phyloP scores from a whole-genome alignment of 2,888 invertebrate genomes.

The Latrodectus elegans region DNA sequence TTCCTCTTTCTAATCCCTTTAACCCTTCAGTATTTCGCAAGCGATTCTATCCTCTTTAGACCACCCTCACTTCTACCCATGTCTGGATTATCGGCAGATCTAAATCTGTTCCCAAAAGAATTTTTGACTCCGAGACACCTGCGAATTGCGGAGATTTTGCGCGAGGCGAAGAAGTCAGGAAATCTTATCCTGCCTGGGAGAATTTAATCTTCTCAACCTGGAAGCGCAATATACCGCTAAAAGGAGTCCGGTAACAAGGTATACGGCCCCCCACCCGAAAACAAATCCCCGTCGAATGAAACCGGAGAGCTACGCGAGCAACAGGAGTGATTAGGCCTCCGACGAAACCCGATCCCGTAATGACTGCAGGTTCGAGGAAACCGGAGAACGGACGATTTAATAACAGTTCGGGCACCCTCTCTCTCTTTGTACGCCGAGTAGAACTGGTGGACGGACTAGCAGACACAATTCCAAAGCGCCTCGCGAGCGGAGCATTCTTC shows the following conservation, averaged over 20 bases:
- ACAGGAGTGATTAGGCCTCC: conserved; percentile 67
- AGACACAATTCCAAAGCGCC: conserved; percentile 48
- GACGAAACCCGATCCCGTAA: conserved; percentile 68
- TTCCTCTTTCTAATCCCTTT: too few species aligned
- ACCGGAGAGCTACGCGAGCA: conserved; percentile 59
- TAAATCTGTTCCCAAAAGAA: too few species aligned
- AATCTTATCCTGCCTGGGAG: neutral
- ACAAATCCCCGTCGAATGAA: conserved; percentile 68
- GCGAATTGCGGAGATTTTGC: neutral
- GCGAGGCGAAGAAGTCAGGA: neutral
- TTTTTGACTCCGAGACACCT: neutral
- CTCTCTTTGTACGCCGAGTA: conserved; percentile 45
- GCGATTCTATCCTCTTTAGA: too few species aligned
- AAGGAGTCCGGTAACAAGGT: neutral
- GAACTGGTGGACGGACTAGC: conserved; percentile 26
- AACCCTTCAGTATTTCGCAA: too few species aligned
- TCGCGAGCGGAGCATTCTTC: conserved; percentile 16
- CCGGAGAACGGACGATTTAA: conserved; percentile 67
- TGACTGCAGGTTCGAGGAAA: conserved; percentile 67
- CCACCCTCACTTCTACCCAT: too few species aligned
- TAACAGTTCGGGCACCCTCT: conserved; percentile 62
- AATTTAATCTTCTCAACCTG: conserved; percentile 1
- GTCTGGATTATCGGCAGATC: too few species aligned
- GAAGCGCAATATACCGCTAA: neutral
- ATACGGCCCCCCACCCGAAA: conserved; percentile 41